A percentile compares a stretch with the other conserved stretches of the same genome.
Evolutionary conservation across 2,113 vertebrate species (phyloP).

Genomic region (Chaetura pelagica): DNA sequence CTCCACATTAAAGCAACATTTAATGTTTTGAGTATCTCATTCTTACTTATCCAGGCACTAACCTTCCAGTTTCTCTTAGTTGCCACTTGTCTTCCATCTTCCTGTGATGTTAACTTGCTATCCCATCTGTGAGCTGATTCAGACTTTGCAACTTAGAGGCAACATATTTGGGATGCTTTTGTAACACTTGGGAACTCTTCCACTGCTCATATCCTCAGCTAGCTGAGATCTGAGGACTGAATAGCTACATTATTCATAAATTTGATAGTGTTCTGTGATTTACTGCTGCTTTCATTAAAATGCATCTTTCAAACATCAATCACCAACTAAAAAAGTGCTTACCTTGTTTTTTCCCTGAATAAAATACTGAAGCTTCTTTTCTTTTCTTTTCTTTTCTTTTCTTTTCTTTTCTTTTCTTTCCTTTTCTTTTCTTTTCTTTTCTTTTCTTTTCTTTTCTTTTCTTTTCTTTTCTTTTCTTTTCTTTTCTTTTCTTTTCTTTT

Average conservation of each 20-base stretch:
- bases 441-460: not conserved
- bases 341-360: not conserved
- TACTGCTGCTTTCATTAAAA: not conserved
- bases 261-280: not conserved
- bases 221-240: not conserved
- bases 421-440: too few relatives aligned
- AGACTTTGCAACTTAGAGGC: not conserved
- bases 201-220: not conserved
- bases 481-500: not conserved
- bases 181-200: not conserved
- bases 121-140: not conserved
- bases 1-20: not conserved
- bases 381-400: not conserved
- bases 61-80: not conserved
- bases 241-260: not conserved
- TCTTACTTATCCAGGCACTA: not conserved
- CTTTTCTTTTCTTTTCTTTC: too few relatives aligned
- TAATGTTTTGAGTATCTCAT: not conserved
- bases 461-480: not conserved
- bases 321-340: not conserved
- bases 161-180: not conserved
- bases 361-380: not conserved
- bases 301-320: not conserved
- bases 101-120: not conserved
- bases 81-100: not conserved